Conservation (phyloP, 1,140 invertebrate genomes). For the Anoplophora glabripennis region DNA sequence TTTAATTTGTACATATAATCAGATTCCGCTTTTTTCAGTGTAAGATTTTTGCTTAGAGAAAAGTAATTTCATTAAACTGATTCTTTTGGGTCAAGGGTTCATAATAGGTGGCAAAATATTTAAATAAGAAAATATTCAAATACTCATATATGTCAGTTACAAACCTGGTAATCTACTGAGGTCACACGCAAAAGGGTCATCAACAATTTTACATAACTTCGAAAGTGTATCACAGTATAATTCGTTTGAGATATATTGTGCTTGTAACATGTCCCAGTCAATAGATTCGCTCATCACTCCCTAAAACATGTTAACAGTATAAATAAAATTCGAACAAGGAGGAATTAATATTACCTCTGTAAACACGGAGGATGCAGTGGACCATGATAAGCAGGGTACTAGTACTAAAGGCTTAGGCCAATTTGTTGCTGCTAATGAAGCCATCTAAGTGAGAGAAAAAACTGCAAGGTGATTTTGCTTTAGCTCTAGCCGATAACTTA, state of each 20-base stretch:
- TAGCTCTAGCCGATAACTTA: too few relatives aligned
- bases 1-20: too few relatives aligned
- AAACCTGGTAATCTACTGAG: constrained; percentile 34
- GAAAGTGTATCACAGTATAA: constrained; percentile 77
- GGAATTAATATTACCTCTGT: constrained; percentile 67
- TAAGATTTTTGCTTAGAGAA: too few relatives aligned
- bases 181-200: constrained; percentile 43
- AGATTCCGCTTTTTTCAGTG: too few relatives aligned
- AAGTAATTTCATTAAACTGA: too few relatives aligned
- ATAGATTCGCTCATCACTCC: constrained; percentile 94
- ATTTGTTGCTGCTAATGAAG: constrained; percentile 90
- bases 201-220: constrained; percentile 58
- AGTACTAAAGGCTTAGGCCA: constrained; percentile 91
- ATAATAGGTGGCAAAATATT: too few relatives aligned
- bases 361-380: constrained; percentile 93
- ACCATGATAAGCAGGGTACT: constrained; percentile 95
- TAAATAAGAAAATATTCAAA: too few relatives aligned
- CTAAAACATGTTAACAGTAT: constrained; percentile 50
- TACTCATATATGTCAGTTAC: too few relatives aligned
- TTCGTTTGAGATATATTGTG: constrained; percentile 84
- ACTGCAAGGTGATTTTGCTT: constrained; percentile 2
- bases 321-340: constrained; percentile 3
- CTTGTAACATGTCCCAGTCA: constrained; percentile 87
- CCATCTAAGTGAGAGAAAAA: constrained; percentile 71
- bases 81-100: too few relatives aligned